Evolutionary conservation across 2,113 vertebrate genomes (phyloP), one percentile per base, ranked within the genome.

Genomic region (Menidia beryllina): DNA sequence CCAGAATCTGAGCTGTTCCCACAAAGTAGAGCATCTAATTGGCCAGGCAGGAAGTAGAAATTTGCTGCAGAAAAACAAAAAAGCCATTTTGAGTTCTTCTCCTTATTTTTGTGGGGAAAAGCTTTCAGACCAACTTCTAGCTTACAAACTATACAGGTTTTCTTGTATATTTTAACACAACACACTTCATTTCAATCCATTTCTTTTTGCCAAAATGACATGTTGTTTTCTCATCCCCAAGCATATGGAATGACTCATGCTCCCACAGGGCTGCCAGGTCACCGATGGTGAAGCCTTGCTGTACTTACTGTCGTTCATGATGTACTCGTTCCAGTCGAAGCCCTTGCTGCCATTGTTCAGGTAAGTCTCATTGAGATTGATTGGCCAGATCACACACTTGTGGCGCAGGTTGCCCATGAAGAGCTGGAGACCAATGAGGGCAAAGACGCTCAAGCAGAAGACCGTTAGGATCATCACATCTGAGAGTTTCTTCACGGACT

Each of bases 381-480:
- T 93, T 34, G 98, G 98, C 98, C 97, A 99, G 64, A 96, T 79
- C 19, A 99, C 97, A 85, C 98, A 99, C 45, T 99, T 99, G 82
- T 99, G 96, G 56, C 98, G 95, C 27, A 99, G 89, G 85, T 98
- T 98, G 24, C 98, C 98, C 98, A 99, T 99, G 77, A 99, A 99
- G 39, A 99, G 95, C 93, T 99, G 98, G 59, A 99, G 93, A 56
- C 97, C 98, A 0, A 99, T 99, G 77, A 99, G 94, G 83, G 98
- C 98, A 59, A 99, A 99, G 61, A 99, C 98, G 54, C 98, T 99
- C 91, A 99, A 93, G 73, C 98, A 99, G 91, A 99, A 99, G 58
- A 99, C 98, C 0, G 98, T 99, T 88, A 99, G 88, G 93, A 99
- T 99, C 98, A 99, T 98, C 88, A 99, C 98, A 19, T 99, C 98